These are phyloP conservation scores for Venusia cambrica DNA, from an alignment of 2,888 invertebrate species.

Conservation along the genomic window DNA sequence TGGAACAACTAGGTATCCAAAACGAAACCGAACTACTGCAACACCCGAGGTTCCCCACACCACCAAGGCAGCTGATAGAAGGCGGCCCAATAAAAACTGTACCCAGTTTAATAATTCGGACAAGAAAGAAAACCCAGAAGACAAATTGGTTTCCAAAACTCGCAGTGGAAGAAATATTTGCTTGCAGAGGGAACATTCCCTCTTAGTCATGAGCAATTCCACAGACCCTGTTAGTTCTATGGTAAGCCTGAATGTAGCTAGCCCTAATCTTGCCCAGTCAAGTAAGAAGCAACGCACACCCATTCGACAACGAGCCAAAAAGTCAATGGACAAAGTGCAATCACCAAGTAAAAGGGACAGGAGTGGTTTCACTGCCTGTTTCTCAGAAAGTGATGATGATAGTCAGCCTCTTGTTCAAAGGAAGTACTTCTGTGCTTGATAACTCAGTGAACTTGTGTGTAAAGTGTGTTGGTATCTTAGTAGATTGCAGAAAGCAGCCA, in stretches of 20 bases:
- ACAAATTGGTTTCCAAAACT: slow-evolving; percentile 47
- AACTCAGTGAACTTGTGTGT: slow-evolving; percentile 15
- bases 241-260: slow-evolving; percentile 58
- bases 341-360: slow-evolving; percentile 48
- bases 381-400: slow-evolving; percentile 71
- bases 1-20: slow-evolving; percentile 59
- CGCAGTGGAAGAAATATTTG: slow-evolving; percentile 58
- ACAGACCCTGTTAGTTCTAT: slow-evolving; percentile 55
- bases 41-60: slow-evolving; percentile 17
- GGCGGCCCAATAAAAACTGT: slow-evolving; percentile 36
- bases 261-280: slow-evolving; percentile 25
- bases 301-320: slow-evolving; percentile 39
- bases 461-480: slow-evolving; percentile 13
- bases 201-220: slow-evolving; percentile 53
- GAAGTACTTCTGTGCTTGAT: slow-evolving; percentile 57
- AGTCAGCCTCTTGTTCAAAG: slow-evolving; percentile 56
- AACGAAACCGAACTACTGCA: slow-evolving; percentile 40
- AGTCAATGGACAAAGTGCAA: slow-evolving; percentile 38
- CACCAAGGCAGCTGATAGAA: slow-evolving; percentile 22
- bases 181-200: slow-evolving; percentile 53
- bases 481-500: slow-evolving; percentile 20
- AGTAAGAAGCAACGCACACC: slow-evolving; percentile 37
- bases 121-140: slow-evolving; percentile 55
- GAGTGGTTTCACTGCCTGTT: slow-evolving; percentile 68
- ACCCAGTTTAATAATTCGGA: slow-evolving; percentile 48